Conservation (phyloP, 1,140 invertebrate genomes). For the Galleria mellonella region DNA sequence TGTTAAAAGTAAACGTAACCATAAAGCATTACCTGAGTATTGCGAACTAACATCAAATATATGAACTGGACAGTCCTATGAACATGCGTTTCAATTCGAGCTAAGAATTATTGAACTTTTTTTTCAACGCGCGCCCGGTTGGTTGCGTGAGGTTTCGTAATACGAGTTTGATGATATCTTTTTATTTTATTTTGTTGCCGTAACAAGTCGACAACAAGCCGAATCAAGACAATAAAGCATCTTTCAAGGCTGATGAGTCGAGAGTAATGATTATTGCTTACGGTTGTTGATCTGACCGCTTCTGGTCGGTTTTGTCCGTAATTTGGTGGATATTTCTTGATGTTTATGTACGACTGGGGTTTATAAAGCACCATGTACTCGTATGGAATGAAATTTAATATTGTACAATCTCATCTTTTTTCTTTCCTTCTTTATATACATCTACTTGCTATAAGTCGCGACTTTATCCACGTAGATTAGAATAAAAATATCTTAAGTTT, state of each 20-base stretch:
- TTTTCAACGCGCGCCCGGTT: conserved; percentile 21
- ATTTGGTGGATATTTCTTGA: conserved; percentile 10
- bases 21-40: too few species aligned
- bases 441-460: too few species aligned
- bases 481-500: too few species aligned
- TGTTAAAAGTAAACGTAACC: too few species aligned
- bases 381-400: too few species aligned
- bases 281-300: conserved; percentile 45
- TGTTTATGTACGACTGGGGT: not conserved
- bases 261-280: conserved; percentile 66
- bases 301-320: conserved; percentile 33
- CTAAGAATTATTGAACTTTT: conserved; percentile 28
- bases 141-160: conserved; percentile 60
- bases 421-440: too few species aligned
- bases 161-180: conserved; percentile 51
- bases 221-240: conserved; percentile 67
- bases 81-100: conserved; percentile 17
- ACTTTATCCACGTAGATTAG: too few species aligned
- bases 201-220: conserved; percentile 68
- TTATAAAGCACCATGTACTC: not conserved
- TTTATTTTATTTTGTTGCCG: conserved; percentile 48
- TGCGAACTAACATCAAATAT: too few species aligned
- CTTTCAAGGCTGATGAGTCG: conserved; percentile 57
- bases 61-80: conserved; percentile 5
- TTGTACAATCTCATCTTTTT: too few species aligned